Conservation (phyloP, 2,113 vertebrate species). For the Pachycephala philippinensis region DNA sequence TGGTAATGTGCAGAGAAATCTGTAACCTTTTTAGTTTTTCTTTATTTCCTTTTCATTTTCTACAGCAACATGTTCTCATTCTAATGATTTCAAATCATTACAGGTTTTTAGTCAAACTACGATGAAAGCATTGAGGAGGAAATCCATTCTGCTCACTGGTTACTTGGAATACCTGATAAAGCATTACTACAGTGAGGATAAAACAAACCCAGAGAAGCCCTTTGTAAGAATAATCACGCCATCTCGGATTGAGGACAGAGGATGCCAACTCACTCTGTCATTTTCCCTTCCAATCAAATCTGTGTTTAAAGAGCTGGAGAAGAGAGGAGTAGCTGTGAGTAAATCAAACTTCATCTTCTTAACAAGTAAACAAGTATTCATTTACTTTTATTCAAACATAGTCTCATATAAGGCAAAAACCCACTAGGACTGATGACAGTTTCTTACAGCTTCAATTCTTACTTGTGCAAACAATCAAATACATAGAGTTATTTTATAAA, state of each 20-base stretch:
- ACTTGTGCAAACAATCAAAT: neutral
- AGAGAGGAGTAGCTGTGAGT: constrained; percentile 88
- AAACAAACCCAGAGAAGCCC: constrained; percentile 57
- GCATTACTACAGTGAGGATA: constrained; percentile 69
- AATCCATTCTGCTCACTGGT: constrained; percentile 88
- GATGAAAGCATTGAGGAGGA: constrained; percentile 83
- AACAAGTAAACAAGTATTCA: neutral
- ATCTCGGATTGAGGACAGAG: constrained; percentile 75
- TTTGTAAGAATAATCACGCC: constrained; percentile 85
- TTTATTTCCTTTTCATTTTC: neutral
- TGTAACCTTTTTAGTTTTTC: neutral
- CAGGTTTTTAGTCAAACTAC: constrained; percentile 86
- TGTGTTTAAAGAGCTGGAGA: constrained; percentile 85
- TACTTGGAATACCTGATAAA: constrained; percentile 91
- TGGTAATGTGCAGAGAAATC: neutral
- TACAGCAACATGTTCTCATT: neutral
- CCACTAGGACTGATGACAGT: neutral
- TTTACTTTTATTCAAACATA: neutral
- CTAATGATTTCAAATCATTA: neutral
- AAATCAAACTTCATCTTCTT: neutral
- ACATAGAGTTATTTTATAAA: neutral
- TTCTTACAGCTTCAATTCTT: neutral
- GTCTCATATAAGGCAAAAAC: neutral
- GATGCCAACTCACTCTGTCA: constrained; percentile 87
- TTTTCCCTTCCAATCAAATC: constrained; percentile 80